Conservation (phyloP, 2,113 vertebrate genomes). For the Heptranchias perlo region DNA sequence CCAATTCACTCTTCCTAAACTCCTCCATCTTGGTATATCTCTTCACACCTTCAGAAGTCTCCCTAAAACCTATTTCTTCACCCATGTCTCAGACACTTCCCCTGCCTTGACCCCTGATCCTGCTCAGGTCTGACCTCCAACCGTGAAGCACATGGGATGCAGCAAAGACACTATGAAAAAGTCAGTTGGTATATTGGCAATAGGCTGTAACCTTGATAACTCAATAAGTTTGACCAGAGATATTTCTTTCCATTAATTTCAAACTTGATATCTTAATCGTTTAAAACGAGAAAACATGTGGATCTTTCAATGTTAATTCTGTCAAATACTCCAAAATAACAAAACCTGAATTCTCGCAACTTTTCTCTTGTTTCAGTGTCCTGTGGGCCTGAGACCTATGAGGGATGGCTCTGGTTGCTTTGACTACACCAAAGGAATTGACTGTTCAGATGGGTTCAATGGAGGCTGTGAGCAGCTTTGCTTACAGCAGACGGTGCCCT, state of each 20-base stretch:
- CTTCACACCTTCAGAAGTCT: not conserved
- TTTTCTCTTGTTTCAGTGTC: constrained; percentile 65
- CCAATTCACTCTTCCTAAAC: not conserved
- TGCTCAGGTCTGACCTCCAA: not conserved
- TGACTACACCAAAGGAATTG: constrained; percentile 89
- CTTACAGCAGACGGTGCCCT: constrained; percentile 85
- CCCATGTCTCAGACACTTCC: not conserved
- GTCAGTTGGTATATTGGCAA: not conserved
- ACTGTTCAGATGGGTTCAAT: constrained; percentile 95
- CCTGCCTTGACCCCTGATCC: not conserved
- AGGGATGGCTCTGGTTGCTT: constrained; percentile 96
- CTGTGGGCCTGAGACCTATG: constrained; percentile 87
- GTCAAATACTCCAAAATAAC: not conserved
- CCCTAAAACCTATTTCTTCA: too few relatives aligned
- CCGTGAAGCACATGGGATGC: not conserved
- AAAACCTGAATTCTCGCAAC: not conserved
- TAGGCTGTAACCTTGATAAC: not conserved
- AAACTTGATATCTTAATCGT: not conserved
- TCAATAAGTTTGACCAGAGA: not conserved
- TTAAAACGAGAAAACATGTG: not conserved
- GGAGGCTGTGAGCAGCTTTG: constrained; percentile 95
- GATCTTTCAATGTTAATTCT: not conserved
- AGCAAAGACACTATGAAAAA: not conserved
- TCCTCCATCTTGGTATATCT: not conserved
- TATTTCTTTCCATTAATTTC: not conserved